These are phyloP conservation scores for Lampropteryx suffumata DNA, from an alignment of 2,888 invertebrate species.

Conservation along the genomic window DNA sequence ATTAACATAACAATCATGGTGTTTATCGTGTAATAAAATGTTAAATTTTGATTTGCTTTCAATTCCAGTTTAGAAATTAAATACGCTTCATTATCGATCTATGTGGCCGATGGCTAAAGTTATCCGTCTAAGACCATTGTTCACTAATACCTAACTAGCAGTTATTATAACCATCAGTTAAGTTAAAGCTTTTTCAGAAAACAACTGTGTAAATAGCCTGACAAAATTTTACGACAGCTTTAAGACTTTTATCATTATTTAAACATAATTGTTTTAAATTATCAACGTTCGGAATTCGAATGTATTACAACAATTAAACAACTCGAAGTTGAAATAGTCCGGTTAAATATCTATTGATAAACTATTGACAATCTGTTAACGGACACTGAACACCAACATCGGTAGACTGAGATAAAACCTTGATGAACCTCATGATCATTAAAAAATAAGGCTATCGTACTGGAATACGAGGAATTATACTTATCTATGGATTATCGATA, in stretches of 20 bases:
- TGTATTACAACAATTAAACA: too few species aligned
- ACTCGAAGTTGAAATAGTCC: too few species aligned
- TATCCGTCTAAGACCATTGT: slow-evolving; percentile 20
- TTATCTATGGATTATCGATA: slow-evolving; percentile 29
- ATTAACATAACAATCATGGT: slow-evolving; percentile 10
- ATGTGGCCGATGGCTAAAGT: slow-evolving; percentile 31
- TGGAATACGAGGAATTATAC: slow-evolving; percentile 30
- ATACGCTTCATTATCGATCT: slow-evolving; percentile 30
- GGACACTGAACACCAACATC: too few species aligned
- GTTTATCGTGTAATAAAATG: slow-evolving; percentile 16
- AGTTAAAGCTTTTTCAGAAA: background rate
- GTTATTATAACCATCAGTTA: slow-evolving; percentile 7
- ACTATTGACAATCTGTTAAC: too few species aligned
- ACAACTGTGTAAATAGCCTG: too few species aligned
- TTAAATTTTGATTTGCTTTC: slow-evolving; percentile 24
- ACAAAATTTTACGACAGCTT: too few species aligned
- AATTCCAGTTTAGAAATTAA: slow-evolving; percentile 24
- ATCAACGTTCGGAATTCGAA: too few species aligned
- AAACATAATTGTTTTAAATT: too few species aligned
- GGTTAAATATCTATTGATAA: too few species aligned
- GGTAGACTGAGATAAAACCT: slow-evolving; percentile 3
- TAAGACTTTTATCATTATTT: too few species aligned
- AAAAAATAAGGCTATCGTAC: slow-evolving; percentile 38
- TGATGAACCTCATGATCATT: slow-evolving; percentile 23
- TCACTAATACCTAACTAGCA: background rate